phyloP scores from a whole-genome alignment of 2,888 invertebrate genomes.

The Nysson spinosus region DNA sequence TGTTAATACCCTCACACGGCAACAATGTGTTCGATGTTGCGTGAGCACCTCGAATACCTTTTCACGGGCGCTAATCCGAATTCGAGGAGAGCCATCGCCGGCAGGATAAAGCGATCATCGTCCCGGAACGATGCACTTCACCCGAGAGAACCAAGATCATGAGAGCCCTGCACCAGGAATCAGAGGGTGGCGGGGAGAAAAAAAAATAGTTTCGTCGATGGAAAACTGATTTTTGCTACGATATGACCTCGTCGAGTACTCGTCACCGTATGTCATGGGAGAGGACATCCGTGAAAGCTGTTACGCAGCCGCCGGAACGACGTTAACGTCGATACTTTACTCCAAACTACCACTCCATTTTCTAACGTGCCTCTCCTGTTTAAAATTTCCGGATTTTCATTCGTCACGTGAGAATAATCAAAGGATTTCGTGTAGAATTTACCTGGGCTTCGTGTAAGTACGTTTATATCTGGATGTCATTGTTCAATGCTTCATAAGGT shows the following conservation, averaged over 20 bases:
- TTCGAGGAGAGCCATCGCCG: slow-evolving; percentile 56
- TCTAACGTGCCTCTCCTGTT: neutral
- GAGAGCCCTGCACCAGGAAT: slow-evolving; percentile 2
- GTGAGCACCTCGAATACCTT: slow-evolving; percentile 73
- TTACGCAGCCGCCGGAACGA: slow-evolving; percentile 47
- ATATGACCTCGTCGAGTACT: slow-evolving; percentile 61
- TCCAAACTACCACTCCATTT: slow-evolving; percentile 41
- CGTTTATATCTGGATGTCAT: too few species aligned
- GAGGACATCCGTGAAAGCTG: slow-evolving; percentile 41
- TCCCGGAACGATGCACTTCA: slow-evolving; percentile 65
- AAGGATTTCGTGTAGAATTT: too few species aligned
- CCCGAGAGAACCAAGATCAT: slow-evolving; percentile 8
- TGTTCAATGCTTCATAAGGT: too few species aligned
- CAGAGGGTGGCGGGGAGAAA: slow-evolving; percentile 22
- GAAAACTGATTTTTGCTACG: slow-evolving; percentile 70
- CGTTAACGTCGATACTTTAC: slow-evolving; percentile 52
- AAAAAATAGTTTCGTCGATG: slow-evolving; percentile 26
- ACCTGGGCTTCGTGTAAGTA: too few species aligned
- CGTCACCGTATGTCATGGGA: slow-evolving; percentile 58
- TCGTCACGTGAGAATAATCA: too few species aligned
- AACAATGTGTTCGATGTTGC: slow-evolving; percentile 71
- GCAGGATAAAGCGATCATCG: slow-evolving; percentile 68
- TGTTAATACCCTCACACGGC: slow-evolving; percentile 68
- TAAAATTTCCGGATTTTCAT: too few species aligned
- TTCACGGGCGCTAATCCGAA: slow-evolving; percentile 73